A percentile compares a stretch with the other conserved stretches of the same genome.
Conservation (phyloP, 2,797 vertebrate genomes). For the Cirrhinus molitorella region DNA sequence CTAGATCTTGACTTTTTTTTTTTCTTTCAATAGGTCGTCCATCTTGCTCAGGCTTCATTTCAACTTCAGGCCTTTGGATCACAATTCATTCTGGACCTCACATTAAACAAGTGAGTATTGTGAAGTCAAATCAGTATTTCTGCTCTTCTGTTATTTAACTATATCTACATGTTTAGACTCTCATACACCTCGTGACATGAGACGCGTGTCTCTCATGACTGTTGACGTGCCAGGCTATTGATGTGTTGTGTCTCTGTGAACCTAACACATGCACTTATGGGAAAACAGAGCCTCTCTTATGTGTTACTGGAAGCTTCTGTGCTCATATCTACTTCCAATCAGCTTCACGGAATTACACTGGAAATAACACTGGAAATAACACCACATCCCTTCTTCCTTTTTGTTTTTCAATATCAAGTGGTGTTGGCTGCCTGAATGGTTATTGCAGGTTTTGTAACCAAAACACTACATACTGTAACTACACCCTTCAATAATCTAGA, state of each 20-base stretch:
- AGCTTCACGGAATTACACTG: not conserved
- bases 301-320: slow-evolving; percentile 7
- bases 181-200: not conserved
- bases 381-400: not conserved
- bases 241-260: slow-evolving; percentile 29
- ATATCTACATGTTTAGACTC: not conserved
- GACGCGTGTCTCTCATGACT: not conserved
- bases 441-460: slow-evolving; percentile 1
- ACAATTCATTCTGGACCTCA: slow-evolving; percentile 93
- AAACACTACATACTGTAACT: not conserved
- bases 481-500: not conserved
- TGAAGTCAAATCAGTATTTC: too few relatives aligned
- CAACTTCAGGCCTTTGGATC: slow-evolving; percentile 95
- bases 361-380: slow-evolving; percentile 8
- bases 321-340: not conserved
- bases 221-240: slow-evolving; percentile 10
- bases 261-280: slow-evolving; percentile 9
- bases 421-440: not conserved
- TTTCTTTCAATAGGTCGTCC: slow-evolving; percentile 82
- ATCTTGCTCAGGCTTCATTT: slow-evolving; percentile 95
- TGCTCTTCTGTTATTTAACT: not conserved
- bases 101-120: slow-evolving; percentile 92
- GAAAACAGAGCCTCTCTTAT: slow-evolving; percentile 6
- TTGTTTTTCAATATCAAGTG: not conserved
- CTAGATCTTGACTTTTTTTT: not conserved